Conservation (phyloP, 2,888 invertebrate genomes). For the Xestia ashworthii region DNA sequence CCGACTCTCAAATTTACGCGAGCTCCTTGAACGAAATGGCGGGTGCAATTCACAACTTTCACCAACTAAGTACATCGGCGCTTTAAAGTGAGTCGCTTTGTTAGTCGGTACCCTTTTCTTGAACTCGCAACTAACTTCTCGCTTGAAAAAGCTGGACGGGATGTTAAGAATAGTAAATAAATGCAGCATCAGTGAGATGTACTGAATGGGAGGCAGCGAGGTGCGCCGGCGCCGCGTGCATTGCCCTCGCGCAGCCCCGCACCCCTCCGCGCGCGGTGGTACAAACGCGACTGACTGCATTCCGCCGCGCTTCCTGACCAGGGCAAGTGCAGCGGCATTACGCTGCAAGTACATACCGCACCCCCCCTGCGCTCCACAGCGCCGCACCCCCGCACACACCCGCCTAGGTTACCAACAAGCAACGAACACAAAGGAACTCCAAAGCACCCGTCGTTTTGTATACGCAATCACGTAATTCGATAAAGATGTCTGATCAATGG, state of each 20-base stretch:
- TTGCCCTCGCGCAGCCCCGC: slow-evolving; percentile 82
- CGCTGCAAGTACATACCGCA: slow-evolving; percentile 84
- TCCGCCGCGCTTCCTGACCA: slow-evolving; percentile 90
- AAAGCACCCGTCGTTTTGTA: slow-evolving; percentile 64
- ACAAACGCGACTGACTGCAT: slow-evolving; percentile 90
- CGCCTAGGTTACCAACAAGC: slow-evolving; percentile 74
- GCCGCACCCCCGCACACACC: slow-evolving; percentile 62
- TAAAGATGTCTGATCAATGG: slow-evolving; percentile 76
- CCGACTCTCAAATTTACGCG: slow-evolving; percentile 57
- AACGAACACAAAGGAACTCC: slow-evolving; percentile 76
- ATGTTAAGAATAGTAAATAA: slow-evolving; percentile 80
- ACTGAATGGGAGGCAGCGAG: slow-evolving; percentile 85
- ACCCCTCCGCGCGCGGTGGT: slow-evolving; percentile 74
- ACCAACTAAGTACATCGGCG: slow-evolving; percentile 52
- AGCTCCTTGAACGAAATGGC: slow-evolving; percentile 63
- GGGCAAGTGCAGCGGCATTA: slow-evolving; percentile 89
- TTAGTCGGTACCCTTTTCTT: slow-evolving; percentile 54
- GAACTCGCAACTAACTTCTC: slow-evolving; percentile 44
- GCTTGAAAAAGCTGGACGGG: slow-evolving; percentile 51
- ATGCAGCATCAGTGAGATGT: slow-evolving; percentile 80
- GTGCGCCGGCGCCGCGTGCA: slow-evolving; percentile 87
- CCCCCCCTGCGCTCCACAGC: slow-evolving; percentile 66
- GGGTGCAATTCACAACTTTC: slow-evolving; percentile 69
- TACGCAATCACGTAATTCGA: slow-evolving; percentile 77
- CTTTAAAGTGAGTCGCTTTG: slow-evolving; percentile 59